Conservation (phyloP, 64 coral and sea anemone genomes). For the Catalaphyllia jardinei region DNA sequence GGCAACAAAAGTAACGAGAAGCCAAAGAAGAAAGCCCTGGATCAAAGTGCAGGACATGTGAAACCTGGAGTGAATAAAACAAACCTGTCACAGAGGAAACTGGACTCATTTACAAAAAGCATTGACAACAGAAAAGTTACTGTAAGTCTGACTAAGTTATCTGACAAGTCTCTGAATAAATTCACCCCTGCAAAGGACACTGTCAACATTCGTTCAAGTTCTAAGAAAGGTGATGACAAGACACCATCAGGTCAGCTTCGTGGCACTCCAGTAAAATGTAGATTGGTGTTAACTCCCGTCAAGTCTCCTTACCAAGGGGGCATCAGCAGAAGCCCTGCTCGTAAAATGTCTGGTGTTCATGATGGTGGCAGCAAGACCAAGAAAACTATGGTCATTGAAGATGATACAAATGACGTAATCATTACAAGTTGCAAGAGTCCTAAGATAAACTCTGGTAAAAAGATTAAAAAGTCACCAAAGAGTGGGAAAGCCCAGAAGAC, state of each 20-base stretch:
- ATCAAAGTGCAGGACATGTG: background rate
- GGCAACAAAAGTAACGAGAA: conserved; percentile 1
- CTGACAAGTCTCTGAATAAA: background rate
- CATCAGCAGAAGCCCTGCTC: background rate
- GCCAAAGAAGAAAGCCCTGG: conserved; percentile 23
- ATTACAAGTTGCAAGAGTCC: background rate
- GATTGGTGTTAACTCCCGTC: conserved; percentile 28
- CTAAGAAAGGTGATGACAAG: conserved; percentile 2
- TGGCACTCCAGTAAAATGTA: conserved; percentile 34
- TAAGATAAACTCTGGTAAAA: background rate
- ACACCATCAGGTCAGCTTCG: conserved; percentile 12
- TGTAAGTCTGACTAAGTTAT: background rate
- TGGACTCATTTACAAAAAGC: conserved; percentile 34
- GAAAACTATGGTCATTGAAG: background rate
- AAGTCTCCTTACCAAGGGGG: background rate
- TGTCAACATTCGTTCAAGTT: background rate
- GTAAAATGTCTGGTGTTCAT: background rate
- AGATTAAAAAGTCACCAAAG: background rate
- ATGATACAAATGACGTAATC: background rate
- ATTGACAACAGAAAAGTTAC: background rate
- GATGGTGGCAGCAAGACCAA: background rate
- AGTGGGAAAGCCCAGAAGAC: background rate
- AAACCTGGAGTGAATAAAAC: conserved; percentile 42
- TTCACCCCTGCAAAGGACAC: background rate
- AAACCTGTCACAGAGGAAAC: conserved; percentile 44